Percentiles rank a stretch among this genome's conserved stretches.
phyloP scores from a whole-genome alignment of 1,140 invertebrate genomes.

The Danaus plexippus region DNA sequence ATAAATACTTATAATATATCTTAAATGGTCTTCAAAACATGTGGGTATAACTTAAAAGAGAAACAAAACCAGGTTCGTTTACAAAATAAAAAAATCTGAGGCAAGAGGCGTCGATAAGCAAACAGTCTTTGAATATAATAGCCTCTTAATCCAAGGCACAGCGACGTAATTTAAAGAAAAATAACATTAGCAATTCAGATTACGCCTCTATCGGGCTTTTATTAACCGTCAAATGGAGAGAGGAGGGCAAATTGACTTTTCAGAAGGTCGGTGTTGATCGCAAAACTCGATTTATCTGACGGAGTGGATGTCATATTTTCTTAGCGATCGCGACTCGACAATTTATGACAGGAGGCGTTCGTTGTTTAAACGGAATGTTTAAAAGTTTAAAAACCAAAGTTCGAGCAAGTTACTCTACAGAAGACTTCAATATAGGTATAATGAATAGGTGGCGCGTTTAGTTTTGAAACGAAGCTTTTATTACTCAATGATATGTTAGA shows the following conservation, averaged over 20 bases:
- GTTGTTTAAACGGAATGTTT: too few species aligned
- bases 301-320: conserved; percentile 28
- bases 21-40: too few species aligned
- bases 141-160: conserved; percentile 41
- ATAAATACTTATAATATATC: too few species aligned
- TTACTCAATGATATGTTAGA: too few species aligned
- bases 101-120: conserved; percentile 33
- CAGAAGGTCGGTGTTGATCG: conserved; percentile 34
- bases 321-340: conserved; percentile 14
- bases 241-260: conserved; percentile 56
- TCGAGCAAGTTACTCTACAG: too few species aligned
- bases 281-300: conserved; percentile 44
- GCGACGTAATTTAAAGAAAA: conserved; percentile 66
- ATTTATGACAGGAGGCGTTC: background rate
- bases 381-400: too few species aligned
- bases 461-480: too few species aligned
- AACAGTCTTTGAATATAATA: conserved; percentile 53
- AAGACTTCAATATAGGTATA: too few species aligned
- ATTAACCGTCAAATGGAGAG: conserved; percentile 61
- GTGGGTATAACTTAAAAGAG: background rate
- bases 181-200: conserved; percentile 70
- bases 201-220: conserved; percentile 47
- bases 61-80: conserved; percentile 8
- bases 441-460: too few species aligned
- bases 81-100: conserved; percentile 18